Evolutionary conservation across 2,888 invertebrate species (phyloP), one percentile per base, ranked within the genome.

Genomic region (Portevinia maculata): DNA sequence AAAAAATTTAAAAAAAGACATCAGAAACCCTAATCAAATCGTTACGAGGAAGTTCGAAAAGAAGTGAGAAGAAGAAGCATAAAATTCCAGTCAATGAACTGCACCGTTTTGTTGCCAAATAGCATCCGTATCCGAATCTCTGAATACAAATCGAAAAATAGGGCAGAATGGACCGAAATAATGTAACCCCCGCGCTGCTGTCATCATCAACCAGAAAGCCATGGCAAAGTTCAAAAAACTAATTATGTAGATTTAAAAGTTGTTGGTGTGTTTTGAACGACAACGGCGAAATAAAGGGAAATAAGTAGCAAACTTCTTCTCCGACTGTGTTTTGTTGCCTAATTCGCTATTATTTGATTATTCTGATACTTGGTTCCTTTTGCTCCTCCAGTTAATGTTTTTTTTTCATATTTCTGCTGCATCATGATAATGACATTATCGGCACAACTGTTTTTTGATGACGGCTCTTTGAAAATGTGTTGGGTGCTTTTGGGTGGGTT

Each of bases 231-330:
- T 79, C 73, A 74, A 67, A 50, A 79, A 79, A 62, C 79, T 74
- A 79, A 79, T 79, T 79, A 79, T 79, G 79, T 57, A 79, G 74
- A 79, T 79, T 74, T 62, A 67, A 73, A 79, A 74, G 69, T 79
- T 24, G 2, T 74, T 69, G 60, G 48, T 39, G 37, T 48, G 41
- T 48, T 19, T 19, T 15, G 9, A 5, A 11, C 24, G 24, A 24
- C 39, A 13, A 62, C 9, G 19, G 24, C 24, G 5, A 24, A 24
- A 24, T 2, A 24, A 32, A n/a, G 19, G 9, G 17, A n/a, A 55
- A 70, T 19, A 59, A 64, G 41, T 24, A 37, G 44, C 39, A 55
- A 59, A 78, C 9, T 48, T 52, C 32, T 32, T 46, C 52, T 17
- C 44, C 53, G 50, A 70, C 74, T 50, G 64, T 57, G 34, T 70